phyloP scores from a whole-genome alignment of 1,140 invertebrate genomes.

The Macrobrachium nipponense region DNA sequence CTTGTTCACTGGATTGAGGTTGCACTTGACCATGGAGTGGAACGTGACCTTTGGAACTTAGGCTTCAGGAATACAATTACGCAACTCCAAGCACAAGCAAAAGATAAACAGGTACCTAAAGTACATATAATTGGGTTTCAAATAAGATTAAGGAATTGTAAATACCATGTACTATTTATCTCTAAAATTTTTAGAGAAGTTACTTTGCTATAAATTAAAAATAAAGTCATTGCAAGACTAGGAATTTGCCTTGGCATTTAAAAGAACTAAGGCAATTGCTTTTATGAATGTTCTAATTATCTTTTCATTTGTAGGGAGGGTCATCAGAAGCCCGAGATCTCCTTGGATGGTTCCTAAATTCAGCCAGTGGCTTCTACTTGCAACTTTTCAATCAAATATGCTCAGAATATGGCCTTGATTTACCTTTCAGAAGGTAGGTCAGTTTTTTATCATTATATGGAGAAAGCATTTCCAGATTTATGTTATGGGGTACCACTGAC shows the following conservation, averaged over 20 bases:
- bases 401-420: constrained; percentile 82
- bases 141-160: no score
- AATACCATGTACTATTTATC: no score
- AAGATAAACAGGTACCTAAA: constrained; percentile 50
- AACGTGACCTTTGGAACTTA: constrained; percentile 90
- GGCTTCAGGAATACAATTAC: constrained; percentile 88
- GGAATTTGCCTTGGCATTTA: no score
- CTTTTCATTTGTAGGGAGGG: constrained; percentile 70
- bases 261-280: no score
- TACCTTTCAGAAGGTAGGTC: constrained; percentile 78
- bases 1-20: constrained; percentile 85
- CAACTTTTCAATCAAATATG: constrained; percentile 85
- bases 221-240: no score
- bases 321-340: constrained; percentile 80
- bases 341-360: constrained; percentile 82
- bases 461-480: no score
- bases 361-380: constrained; percentile 87
- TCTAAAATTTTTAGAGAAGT: no score
- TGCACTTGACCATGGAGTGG: constrained; percentile 89
- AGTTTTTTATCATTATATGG: constrained; percentile 31
- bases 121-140: not conserved
- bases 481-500: no score
- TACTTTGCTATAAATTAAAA: no score
- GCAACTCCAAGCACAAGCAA: constrained; percentile 54
- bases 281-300: constrained; percentile 69